Base-by-base conservation (phyloP, 2,113 vertebrate genomes). In the Leptobrachium leishanense region DNA sequence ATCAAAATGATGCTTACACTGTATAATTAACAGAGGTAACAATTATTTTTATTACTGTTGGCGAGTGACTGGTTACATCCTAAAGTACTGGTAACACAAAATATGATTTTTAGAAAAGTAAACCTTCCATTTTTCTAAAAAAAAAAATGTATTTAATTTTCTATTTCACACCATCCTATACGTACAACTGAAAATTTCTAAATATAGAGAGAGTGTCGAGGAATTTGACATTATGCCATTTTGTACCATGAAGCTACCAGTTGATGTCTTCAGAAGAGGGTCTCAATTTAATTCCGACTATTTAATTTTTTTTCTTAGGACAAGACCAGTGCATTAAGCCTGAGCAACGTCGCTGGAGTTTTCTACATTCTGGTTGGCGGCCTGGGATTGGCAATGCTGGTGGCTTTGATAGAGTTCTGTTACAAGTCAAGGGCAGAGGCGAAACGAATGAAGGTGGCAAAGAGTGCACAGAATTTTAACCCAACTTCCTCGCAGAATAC, bases 301-400 rank as follows among this genome's bases (percentile, higher is more conserved):
- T 93, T 94, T 59, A 31, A 31, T 31, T 84, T 93, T 77, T 90
- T 83, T 89, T 82, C 86, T 65, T 90, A 99, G 98, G 98, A 99
- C 95, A 99, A 99, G 96, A 99, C 98, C 67, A 98, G 98, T 91
- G 97, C 98, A 85, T 94, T 99, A 88, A 99, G 98, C 92, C 95
- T 99, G 90, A 99, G 97, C 94, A 99, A 99, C 87, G 98, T 99
- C 84, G 98, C 98, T 3, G 98, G 98, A 86, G 98, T 99, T 91
- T 99, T 99, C 95, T 99, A 99, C 95, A 99, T 99, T 95, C 95
- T 99, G 87, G 98, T 99, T 90, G 98, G 98, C 84, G 98, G 98
- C 89, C 92, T 99, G 90, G 98, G 98, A 88, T 94, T 99, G 92
- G 98, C 98, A 85, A 99, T 99, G 98, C 96, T 99, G 92, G 98